Evolutionary conservation across 1,140 invertebrate species (phyloP), one percentile per base, ranked within the genome.

Genomic region (Heliconius hermathena): DNA sequence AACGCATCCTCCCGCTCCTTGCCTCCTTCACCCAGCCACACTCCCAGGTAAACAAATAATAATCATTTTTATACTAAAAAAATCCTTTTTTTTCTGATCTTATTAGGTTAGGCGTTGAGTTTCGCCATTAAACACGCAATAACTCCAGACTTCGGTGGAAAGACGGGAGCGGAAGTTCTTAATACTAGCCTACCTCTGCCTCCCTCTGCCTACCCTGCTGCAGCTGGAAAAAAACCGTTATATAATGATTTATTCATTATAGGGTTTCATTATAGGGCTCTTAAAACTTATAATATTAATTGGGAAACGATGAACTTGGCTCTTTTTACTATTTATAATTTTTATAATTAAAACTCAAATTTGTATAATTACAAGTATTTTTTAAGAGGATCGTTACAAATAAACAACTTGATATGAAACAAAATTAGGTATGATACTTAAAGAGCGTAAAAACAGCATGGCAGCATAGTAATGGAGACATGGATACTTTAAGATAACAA

Each of bases 21-120:
- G 85, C 97, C 97, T 79, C 97, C 97, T 79, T 97, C 97, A 84
- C 97, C 97, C n/a, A 96, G 96, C 83, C 96, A 96, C 88, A 97
- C 97, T 4, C 92, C 94, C 82, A 93, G 94, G 94, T 95, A 88
- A 36, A 33, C 6, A 71, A 16, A 29, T 22, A 29, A 66, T 11
- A 11, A 66, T 9, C 8, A 9, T 26, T 13, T 11, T 66, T 13
- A 13, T 41, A 41, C 11, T n/a, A n/a, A n/a, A n/a, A n/a, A n/a
- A n/a, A n/a, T n/a, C n/a, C n/a, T n/a, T 38, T 38, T 38, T 9
- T 38, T 9, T 13, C 41, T 3, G 11, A 13, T 11, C 41, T 0
- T 41, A 33, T 33, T 33, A 41, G 11, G 11, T 41, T 41, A 13
- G 41, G 41, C 41, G 9, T 60, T 60, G 3, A 13, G 22, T 46